phyloP scores from a whole-genome alignment of 2,797 vertebrate species.

The Poeciliopsis gracilis region DNA sequence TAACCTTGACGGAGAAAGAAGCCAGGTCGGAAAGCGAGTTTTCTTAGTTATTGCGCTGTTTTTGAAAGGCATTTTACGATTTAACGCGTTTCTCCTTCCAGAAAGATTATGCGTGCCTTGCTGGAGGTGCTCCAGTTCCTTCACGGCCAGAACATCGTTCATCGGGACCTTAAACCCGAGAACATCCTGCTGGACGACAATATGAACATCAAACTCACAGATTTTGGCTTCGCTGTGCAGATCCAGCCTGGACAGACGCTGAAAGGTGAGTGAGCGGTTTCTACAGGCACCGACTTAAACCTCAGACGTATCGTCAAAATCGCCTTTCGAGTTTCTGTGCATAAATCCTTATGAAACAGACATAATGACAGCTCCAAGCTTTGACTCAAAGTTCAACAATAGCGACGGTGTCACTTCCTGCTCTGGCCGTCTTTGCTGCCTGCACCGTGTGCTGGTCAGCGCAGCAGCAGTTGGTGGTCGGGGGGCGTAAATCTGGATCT shows the following conservation, averaged over 20 bases:
- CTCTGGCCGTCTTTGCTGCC: conserved; percentile 22
- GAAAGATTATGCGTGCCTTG: conserved; percentile 94
- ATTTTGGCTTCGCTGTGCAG: conserved; percentile 96
- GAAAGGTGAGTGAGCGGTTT: conserved; percentile 81
- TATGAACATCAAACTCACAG: conserved; percentile 97
- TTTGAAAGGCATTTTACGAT: not conserved
- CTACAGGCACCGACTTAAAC: not conserved
- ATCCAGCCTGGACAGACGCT: conserved; percentile 82
- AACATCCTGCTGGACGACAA: conserved; percentile 95
- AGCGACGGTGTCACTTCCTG: not conserved
- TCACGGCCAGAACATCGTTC: conserved; percentile 91
- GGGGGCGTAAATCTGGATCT: conserved; percentile 36
- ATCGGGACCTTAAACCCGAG: conserved; percentile 95
- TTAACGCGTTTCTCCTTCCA: conserved; percentile 53
- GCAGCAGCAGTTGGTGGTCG: conserved; percentile 46
- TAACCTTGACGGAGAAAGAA: conserved; percentile 96
- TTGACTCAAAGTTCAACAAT: not conserved
- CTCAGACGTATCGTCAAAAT: too few relatives aligned
- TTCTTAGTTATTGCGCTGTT: not conserved
- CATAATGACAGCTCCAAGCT: not conserved
- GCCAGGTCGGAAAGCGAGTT: conserved; percentile 84
- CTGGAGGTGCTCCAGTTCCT: conserved; percentile 91
- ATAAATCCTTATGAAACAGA: not conserved
- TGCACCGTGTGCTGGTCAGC: not conserved
- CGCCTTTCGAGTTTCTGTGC: too few relatives aligned